A percentile compares a stretch with the other conserved stretches of the same genome.
phyloP scores from a whole-genome alignment of 2,113 vertebrate species.

The Gymnorhina tibicen region DNA sequence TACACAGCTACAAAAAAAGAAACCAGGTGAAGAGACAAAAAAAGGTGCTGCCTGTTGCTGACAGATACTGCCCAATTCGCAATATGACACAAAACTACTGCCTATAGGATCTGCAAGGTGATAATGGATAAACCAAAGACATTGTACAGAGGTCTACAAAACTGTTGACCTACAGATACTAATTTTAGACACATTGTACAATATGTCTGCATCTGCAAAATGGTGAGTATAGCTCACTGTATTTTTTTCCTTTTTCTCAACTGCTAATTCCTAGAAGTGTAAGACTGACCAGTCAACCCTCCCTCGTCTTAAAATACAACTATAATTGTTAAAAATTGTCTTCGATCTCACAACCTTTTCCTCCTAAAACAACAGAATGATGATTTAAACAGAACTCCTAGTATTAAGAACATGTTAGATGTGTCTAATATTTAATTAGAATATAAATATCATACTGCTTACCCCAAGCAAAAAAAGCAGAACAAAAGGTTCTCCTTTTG shows the following conservation, averaged over 20 bases:
- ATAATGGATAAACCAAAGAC: neutral
- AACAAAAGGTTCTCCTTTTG: neutral
- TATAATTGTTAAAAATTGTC: neutral
- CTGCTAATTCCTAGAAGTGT: neutral
- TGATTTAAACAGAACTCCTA: neutral
- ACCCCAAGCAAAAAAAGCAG: neutral
- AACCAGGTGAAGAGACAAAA: neutral
- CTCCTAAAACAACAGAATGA: neutral
- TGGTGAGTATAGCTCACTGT: neutral
- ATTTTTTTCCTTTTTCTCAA: neutral
- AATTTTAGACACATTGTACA: neutral
- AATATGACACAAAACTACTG: neutral
- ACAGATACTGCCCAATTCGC: neutral
- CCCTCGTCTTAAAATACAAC: neutral
- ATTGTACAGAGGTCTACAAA: neutral
- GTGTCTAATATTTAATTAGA: neutral
- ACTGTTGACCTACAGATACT: neutral
- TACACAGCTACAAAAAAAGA: neutral
- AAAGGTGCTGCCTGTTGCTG: neutral
- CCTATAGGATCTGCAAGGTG: neutral
- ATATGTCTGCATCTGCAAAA: neutral
- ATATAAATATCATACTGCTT: neutral
- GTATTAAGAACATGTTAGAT: neutral
- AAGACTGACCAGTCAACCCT: rapidly evolving
- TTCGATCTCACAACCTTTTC: neutral